Conservation (phyloP, 2,797 vertebrate species). For the Paratrypauchen microcephalus region DNA sequence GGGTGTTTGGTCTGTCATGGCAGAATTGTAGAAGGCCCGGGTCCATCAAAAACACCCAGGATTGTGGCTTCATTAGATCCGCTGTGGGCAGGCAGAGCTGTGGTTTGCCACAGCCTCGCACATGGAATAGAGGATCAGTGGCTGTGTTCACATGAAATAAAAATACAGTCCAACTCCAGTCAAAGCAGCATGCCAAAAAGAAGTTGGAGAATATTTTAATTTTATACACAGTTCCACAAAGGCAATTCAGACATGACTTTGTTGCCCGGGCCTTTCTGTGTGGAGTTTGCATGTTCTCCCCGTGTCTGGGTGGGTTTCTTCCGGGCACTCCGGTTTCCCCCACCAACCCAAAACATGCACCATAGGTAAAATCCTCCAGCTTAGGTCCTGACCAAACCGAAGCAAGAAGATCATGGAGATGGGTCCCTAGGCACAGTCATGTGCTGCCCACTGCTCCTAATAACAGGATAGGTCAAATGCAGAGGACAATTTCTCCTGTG, state of each 20-base stretch:
- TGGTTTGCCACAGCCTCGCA: slow-evolving; percentile 59
- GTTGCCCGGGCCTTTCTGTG: too few species aligned
- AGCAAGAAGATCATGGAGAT: too few species aligned
- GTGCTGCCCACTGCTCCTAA: too few species aligned
- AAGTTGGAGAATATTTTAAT: neutral
- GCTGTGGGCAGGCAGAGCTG: slow-evolving; percentile 45
- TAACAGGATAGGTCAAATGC: too few species aligned
- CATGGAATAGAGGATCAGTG: slow-evolving; percentile 58
- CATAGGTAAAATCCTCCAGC: too few species aligned
- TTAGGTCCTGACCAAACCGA: too few species aligned
- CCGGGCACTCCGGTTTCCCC: too few species aligned
- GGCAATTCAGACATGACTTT: neutral
- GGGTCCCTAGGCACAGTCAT: too few species aligned
- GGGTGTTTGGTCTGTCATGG: slow-evolving; percentile 63
- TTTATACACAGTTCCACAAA: neutral
- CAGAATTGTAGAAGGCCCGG: slow-evolving; percentile 62
- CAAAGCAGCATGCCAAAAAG: neutral
- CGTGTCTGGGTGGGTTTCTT: too few species aligned
- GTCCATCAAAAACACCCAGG: slow-evolving; percentile 59
- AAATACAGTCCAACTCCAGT: neutral
- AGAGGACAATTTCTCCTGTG: too few species aligned
- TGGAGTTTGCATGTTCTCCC: too few species aligned
- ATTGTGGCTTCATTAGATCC: slow-evolving; percentile 61
- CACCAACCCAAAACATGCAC: too few species aligned
- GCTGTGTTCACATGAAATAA: slow-evolving; percentile 14